Percentiles rank a stretch among this genome's conserved stretches.
Evolutionary conservation across 92 coral and sea anemone species (phyloP).

Genomic region (Nematostella vectensis): DNA sequence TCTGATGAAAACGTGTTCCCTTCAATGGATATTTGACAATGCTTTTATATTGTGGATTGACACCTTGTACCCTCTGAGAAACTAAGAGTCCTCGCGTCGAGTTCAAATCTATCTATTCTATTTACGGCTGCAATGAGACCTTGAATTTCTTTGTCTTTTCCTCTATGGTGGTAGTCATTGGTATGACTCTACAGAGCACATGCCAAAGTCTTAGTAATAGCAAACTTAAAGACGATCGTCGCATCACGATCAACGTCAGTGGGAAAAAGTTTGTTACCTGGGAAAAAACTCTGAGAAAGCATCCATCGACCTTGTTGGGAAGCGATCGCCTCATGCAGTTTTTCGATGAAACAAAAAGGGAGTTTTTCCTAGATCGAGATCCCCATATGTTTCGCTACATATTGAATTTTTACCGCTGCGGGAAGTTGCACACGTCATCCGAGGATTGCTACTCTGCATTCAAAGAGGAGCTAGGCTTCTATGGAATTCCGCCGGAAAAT

Average conservation of each 20-base stretch:
- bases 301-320: slow-evolving; percentile 86
- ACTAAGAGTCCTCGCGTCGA: too few species aligned
- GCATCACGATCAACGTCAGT: slow-evolving; percentile 76
- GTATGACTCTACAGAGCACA: slow-evolving; percentile 28
- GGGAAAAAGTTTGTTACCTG: slow-evolving; percentile 78
- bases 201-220: slow-evolving; percentile 9
- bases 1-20: too few species aligned
- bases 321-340: slow-evolving; percentile 61
- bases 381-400: slow-evolving; percentile 93
- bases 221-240: slow-evolving; percentile 38
- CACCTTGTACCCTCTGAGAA: too few species aligned
- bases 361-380: slow-evolving; percentile 89
- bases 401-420: slow-evolving; percentile 80
- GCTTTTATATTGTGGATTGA: too few species aligned
- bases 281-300: slow-evolving; percentile 78
- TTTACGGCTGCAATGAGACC: too few species aligned
- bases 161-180: too few species aligned
- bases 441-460: slow-evolving; percentile 78
- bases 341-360: slow-evolving; percentile 60
- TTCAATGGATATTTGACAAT: too few species aligned
- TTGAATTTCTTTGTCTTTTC: too few species aligned
- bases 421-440: slow-evolving; percentile 75
- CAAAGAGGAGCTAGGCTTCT: slow-evolving; percentile 72
- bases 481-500: slow-evolving; percentile 54
- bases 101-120: too few species aligned